A percentile compares a stretch with the other conserved stretches of the same genome.
Conservation (phyloP, 1,140 invertebrate genomes). For the Diachasma alloeum region DNA sequence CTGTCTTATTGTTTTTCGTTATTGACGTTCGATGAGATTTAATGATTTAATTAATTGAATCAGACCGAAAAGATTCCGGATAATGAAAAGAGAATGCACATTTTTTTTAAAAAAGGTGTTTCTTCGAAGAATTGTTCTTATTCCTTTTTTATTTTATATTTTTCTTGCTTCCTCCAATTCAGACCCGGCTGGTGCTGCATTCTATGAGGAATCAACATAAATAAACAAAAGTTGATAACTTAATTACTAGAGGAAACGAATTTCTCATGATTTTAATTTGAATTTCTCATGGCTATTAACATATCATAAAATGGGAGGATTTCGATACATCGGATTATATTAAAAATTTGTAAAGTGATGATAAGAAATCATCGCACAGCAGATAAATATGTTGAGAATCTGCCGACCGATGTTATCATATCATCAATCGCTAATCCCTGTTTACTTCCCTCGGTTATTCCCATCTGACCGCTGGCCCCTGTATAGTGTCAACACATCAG, state of each 20-base stretch:
- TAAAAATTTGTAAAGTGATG: too few relatives aligned
- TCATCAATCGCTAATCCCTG: not conserved
- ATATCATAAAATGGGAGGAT: too few relatives aligned
- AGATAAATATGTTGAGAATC: not conserved
- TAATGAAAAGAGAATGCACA: too few relatives aligned
- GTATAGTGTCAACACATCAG: conserved; percentile 8
- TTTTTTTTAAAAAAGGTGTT: not conserved
- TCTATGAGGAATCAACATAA: conserved; percentile 26
- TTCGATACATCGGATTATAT: too few relatives aligned
- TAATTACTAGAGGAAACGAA: not conserved
- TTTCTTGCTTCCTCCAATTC: not conserved
- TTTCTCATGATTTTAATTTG: not conserved
- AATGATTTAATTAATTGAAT: too few relatives aligned
- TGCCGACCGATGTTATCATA: conserved; percentile 15
- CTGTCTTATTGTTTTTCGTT: too few relatives aligned
- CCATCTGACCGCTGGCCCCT: conserved; percentile 24
- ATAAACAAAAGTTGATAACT: not conserved
- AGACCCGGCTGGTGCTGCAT: conserved; percentile 27
- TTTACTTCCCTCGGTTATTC: conserved; percentile 15
- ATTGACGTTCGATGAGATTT: too few relatives aligned
- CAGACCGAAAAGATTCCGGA: too few relatives aligned
- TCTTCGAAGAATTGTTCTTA: not conserved
- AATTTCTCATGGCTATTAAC: too few relatives aligned
- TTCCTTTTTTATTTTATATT: not conserved
- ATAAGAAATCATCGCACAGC: too few relatives aligned